Evolutionary conservation across 1,140 invertebrate genomes (phyloP).

Genomic region (Drosophila fuyamai): DNA sequence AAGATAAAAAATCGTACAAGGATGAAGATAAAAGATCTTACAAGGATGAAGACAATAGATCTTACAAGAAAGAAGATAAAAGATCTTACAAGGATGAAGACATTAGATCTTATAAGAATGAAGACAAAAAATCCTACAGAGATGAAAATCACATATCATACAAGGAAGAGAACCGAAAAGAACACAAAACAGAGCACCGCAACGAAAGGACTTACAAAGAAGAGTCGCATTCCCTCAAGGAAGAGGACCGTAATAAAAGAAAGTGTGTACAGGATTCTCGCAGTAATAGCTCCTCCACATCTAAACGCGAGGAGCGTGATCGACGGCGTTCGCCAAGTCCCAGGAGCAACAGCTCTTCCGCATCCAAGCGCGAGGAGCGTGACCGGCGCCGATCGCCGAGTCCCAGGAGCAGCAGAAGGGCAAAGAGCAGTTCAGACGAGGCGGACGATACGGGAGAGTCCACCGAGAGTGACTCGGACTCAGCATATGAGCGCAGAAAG

Average conservation of each 20-base stretch:
- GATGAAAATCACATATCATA: conserved; percentile 29
- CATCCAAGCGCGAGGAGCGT: conserved; percentile 24
- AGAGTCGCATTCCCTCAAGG: conserved; percentile 11
- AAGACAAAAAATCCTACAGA: conserved; percentile 17
- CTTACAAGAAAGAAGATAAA: conserved; percentile 22
- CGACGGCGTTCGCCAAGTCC: conserved; percentile 21
- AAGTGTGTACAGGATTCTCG: conserved; percentile 14
- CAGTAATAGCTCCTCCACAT: conserved; percentile 37
- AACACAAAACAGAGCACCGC: conserved; percentile 13
- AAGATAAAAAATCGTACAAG: background rate
- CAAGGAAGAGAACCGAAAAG: conserved; percentile 17
- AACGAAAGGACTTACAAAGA: conserved; percentile 2
- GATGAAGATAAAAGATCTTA: background rate
- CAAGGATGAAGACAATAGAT: conserved; percentile 4
- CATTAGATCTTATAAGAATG: conserved; percentile 17
- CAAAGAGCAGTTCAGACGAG: conserved; percentile 63
- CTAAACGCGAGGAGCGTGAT: conserved; percentile 22
- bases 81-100: conserved; percentile 8
- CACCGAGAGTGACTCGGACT: conserved; percentile 73
- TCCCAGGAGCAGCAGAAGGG: conserved; percentile 24
- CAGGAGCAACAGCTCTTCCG: conserved; percentile 36
- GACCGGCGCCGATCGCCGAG: conserved; percentile 24
- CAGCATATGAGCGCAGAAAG: conserved; percentile 65
- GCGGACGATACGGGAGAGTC: conserved; percentile 71
- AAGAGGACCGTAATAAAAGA: conserved; percentile 23